Evolutionary conservation across 1,140 invertebrate genomes (phyloP).

Genomic region (Leptopilina boulardi): DNA sequence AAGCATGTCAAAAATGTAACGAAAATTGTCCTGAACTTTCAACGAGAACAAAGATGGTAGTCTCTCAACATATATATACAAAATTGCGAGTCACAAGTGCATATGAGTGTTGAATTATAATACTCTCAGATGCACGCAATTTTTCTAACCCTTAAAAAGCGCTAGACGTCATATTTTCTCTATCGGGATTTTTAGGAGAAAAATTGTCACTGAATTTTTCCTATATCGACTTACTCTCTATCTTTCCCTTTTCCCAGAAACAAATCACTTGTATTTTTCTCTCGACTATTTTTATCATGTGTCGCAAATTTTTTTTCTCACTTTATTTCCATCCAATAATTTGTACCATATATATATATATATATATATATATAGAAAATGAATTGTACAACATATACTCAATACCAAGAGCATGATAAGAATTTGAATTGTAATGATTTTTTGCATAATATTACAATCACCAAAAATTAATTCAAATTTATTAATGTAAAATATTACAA

Average conservation of each 20-base stretch:
- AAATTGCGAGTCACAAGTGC: slow-evolving; percentile 21
- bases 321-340: neutral
- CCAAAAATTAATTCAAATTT: too few species aligned
- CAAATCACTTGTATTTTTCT: slow-evolving; percentile 23
- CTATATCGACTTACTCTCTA: slow-evolving; percentile 7
- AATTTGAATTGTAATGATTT: too few species aligned
- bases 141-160: slow-evolving; percentile 15
- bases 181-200: neutral
- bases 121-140: slow-evolving; percentile 11
- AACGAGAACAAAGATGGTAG: neutral
- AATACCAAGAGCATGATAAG: too few species aligned
- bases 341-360: neutral
- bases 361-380: too few species aligned
- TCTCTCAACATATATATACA: too few species aligned
- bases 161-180: slow-evolving; percentile 14
- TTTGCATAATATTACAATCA: too few species aligned
- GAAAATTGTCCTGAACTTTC: neutral
- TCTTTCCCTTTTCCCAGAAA: neutral
- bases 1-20: neutral
- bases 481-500: too few species aligned
- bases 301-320: neutral
- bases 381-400: too few species aligned
- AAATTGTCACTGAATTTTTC: slow-evolving; percentile 8
- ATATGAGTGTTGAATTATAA: slow-evolving; percentile 18
- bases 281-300: neutral